Percentiles rank a stretch among this genome's conserved stretches.
Evolutionary conservation across 2,113 vertebrate genomes (phyloP).

Genomic region (Xerus inauris): DNA sequence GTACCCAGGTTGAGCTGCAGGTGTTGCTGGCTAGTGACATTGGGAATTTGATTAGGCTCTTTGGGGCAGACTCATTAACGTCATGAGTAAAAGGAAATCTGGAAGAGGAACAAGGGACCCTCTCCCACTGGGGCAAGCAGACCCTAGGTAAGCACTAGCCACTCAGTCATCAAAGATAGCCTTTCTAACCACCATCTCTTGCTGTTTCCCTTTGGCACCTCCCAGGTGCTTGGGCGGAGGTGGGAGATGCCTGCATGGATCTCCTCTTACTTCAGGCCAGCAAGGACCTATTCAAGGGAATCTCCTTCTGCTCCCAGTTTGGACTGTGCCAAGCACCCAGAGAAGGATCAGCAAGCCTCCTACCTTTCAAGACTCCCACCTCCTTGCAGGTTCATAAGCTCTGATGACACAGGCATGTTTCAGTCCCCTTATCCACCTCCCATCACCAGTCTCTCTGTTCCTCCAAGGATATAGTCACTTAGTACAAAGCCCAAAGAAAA

Average conservation of each 20-base stretch:
- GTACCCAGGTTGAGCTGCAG: background rate
- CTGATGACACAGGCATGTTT: background rate
- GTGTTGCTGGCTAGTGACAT: background rate
- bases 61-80: slow-evolving; percentile 68
- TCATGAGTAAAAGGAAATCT: slow-evolving; percentile 40
- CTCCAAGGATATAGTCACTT: background rate
- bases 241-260: background rate
- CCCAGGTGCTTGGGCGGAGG: background rate
- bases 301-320: background rate
- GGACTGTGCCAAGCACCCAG: background rate
- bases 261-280: background rate
- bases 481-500: background rate
- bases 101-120: background rate
- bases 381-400: background rate
- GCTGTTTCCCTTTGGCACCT: background rate
- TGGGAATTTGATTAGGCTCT: slow-evolving; percentile 5
- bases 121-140: background rate
- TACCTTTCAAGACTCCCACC: background rate
- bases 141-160: background rate
- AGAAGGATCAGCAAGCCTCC: background rate
- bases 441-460: no score
- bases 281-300: background rate
- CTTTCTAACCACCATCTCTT: background rate
- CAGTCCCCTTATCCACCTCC: background rate
- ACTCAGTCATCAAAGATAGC: background rate